Base-by-base conservation (phyloP, 1,140 invertebrate species). In the Apis cerana region DNA sequence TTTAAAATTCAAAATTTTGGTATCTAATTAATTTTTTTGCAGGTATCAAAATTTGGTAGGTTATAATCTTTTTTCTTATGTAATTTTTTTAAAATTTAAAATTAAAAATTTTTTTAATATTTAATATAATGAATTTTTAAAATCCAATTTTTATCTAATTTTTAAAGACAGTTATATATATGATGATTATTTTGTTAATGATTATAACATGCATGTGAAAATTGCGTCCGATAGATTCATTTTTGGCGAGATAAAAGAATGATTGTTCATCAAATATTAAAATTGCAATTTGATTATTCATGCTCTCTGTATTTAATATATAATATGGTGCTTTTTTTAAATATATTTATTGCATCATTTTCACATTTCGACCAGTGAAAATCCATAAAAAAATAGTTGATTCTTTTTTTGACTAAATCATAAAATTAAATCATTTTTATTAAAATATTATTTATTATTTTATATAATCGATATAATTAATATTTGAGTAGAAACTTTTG, bases 201-300 rank as follows among this genome's bases (percentile, higher is more conserved):
- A 65, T 75, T 56, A 21, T 23, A 27, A 19, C 50, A 15, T 62
- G 27, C 48, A 59, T 11, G 50, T 67, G 13, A 13, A n/a, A 27
- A 19, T 59, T 23, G 17, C 3, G 21, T 11, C 15, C 43, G 48
- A 7, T 54, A 70, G 56, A 68, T 72, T 85, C 82, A 84, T 87
- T 72, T 88, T 88, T 88, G 78, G 82, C 59, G 82, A 59, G 86
- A 43, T 43, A 43, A 72, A 84, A 84, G 54, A 69, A 54, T 58
- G 62, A 87, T 72, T 72, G 52, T 56, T 43, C 54, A n/a, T 67
- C 50, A 27, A 48, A 62, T 19, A 50, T 15, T 23, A 65, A 52
- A 78, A 33, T 67, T 86, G 76, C 71, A 80, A 15, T 13, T 13
- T 15, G 80, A 84, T 84, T 84, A 84, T 12, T 88, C 69, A 84